phyloP scores from a whole-genome alignment of 1,140 invertebrate genomes.

The Nasonia giraulti region DNA sequence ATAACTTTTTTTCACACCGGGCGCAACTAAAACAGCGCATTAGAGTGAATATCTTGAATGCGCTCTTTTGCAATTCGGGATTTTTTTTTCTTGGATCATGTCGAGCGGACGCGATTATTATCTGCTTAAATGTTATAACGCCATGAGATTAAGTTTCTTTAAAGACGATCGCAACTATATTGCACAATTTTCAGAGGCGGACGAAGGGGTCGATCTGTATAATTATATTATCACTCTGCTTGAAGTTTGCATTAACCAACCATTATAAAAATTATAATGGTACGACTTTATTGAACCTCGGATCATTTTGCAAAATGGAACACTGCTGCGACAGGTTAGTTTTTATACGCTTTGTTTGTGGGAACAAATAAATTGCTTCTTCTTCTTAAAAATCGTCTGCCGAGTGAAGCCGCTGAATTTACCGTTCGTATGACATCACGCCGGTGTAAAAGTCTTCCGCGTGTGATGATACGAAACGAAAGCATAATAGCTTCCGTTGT shows the following conservation, averaged over 20 bases:
- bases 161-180: not conserved
- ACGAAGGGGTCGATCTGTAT: no score
- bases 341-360: not conserved
- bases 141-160: no score
- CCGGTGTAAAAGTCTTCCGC: not conserved
- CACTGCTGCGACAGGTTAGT: no score
- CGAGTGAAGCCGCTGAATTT: not conserved
- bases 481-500: slow-evolving; percentile 26
- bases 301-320: no score
- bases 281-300: no score
- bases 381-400: not conserved
- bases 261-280: no score
- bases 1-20: no score
- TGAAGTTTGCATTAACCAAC: not conserved
- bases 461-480: not conserved
- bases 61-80: no score
- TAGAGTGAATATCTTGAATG: no score
- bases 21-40: no score
- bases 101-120: no score
- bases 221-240: not conserved
- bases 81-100: not conserved
- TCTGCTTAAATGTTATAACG: no score
- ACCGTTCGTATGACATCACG: not conserved
- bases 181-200: not conserved
- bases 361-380: not conserved